Percentiles rank a stretch among this genome's conserved stretches.
Conservation (phyloP, 2,113 vertebrate genomes). For the Ploceus nigricollis region DNA sequence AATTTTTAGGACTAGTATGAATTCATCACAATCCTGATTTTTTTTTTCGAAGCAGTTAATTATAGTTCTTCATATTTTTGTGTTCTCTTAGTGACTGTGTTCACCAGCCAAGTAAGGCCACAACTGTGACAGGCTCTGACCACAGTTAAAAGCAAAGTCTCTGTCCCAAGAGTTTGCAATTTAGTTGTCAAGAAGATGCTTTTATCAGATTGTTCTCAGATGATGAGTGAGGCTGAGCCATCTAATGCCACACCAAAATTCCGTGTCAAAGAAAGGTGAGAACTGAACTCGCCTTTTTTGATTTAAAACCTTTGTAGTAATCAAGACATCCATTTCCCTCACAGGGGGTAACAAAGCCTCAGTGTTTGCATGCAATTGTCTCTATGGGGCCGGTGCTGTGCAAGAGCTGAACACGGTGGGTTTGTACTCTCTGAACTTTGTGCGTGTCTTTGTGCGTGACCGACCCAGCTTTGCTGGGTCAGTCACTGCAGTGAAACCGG, state of each 20-base stretch:
- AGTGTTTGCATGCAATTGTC: no score
- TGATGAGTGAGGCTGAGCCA: neutral
- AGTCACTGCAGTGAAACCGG: fast-evolving
- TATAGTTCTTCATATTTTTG: neutral
- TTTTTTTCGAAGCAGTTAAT: neutral
- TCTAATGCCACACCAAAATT: neutral
- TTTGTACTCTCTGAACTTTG: neutral
- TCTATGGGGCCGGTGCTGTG: neutral
- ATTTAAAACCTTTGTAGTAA: neutral
- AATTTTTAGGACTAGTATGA: neutral
- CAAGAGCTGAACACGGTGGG: neutral
- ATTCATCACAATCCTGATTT: neutral
- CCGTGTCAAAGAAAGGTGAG: neutral
- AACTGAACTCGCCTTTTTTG: neutral
- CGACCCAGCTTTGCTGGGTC: neutral
- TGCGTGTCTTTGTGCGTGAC: neutral
- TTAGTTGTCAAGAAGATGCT: neutral
- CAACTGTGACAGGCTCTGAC: neutral
- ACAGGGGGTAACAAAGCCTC: neutral
- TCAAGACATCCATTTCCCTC: neutral
- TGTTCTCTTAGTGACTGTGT: neutral
- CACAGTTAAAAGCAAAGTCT: neutral
- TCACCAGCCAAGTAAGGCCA: neutral
- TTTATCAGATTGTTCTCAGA: neutral
- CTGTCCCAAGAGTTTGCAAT: neutral